Evolutionary conservation across 2,888 invertebrate genomes (phyloP).

Genomic region (Eupeodes latifasciatus): DNA sequence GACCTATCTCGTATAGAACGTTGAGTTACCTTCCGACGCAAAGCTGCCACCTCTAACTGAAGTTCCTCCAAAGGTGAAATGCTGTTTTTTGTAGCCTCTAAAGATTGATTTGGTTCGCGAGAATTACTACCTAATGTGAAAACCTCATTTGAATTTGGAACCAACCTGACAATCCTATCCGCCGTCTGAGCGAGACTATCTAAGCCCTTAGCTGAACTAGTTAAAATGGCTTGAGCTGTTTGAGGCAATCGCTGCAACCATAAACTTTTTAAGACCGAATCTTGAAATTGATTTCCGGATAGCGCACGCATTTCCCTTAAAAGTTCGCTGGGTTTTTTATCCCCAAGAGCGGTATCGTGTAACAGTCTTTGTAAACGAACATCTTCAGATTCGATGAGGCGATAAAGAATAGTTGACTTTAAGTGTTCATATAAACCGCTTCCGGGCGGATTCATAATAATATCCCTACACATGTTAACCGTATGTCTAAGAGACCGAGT

Average conservation of each 20-base stretch:
- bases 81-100: background rate
- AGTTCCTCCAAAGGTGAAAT: background rate
- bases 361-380: background rate
- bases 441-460: constrained; percentile 17
- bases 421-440: constrained; percentile 9
- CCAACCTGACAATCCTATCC: background rate
- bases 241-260: constrained; percentile 2
- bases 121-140: background rate
- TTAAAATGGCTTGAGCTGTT: background rate
- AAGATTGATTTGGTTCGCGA: no score
- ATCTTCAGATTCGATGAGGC: background rate
- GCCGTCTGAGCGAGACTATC: background rate
- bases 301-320: constrained; percentile 2
- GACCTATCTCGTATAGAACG: background rate
- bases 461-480: constrained; percentile 3
- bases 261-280: constrained; percentile 7
- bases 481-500: background rate
- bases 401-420: background rate
- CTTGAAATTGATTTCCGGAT: no score
- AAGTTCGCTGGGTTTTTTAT: constrained; percentile 6
- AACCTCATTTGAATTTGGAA: background rate
- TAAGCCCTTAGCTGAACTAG: background rate
- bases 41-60: background rate
- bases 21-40: background rate
- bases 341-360: background rate